These are phyloP conservation scores for Eumaeus atala DNA, from an alignment of 1,140 invertebrate genomes.

Conservation along the genomic window DNA sequence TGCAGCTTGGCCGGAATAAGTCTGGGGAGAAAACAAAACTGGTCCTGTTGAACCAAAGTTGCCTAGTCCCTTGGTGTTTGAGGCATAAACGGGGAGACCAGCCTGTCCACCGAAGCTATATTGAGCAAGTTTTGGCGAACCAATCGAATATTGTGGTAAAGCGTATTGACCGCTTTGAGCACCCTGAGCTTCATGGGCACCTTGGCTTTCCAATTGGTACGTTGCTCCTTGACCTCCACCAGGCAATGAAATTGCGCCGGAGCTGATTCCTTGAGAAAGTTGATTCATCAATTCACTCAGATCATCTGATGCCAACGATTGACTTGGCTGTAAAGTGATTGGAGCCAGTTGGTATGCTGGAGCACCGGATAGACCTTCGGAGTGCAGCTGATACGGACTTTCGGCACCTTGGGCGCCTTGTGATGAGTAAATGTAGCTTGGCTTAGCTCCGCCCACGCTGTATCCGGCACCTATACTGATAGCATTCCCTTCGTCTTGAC, in stretches of 20 bases:
- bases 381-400: constrained; percentile 38
- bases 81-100: constrained; percentile 45
- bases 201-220: constrained; percentile 35
- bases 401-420: constrained; percentile 34
- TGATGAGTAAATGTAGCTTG: constrained; percentile 42
- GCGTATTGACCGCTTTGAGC: constrained; percentile 13
- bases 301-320: constrained; percentile 41
- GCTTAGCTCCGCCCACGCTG: constrained; percentile 59
- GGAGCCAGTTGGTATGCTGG: constrained; percentile 51
- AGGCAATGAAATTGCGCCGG: constrained; percentile 45
- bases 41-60: constrained; percentile 58
- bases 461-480: constrained; percentile 65
- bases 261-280: constrained; percentile 48
- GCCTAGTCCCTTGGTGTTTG: constrained; percentile 53
- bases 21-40: constrained; percentile 52
- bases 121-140: constrained; percentile 42
- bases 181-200: constrained; percentile 31
- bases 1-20: constrained; percentile 32
- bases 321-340: constrained; percentile 47
- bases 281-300: constrained; percentile 62
- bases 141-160: constrained; percentile 40
- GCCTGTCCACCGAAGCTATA: constrained; percentile 31
- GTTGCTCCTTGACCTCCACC: constrained; percentile 32
- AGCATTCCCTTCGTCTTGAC: constrained; percentile 51
- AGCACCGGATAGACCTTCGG: constrained; percentile 44